Conservation (phyloP, 2,888 invertebrate species). For the Napeogenes inachia region DNA sequence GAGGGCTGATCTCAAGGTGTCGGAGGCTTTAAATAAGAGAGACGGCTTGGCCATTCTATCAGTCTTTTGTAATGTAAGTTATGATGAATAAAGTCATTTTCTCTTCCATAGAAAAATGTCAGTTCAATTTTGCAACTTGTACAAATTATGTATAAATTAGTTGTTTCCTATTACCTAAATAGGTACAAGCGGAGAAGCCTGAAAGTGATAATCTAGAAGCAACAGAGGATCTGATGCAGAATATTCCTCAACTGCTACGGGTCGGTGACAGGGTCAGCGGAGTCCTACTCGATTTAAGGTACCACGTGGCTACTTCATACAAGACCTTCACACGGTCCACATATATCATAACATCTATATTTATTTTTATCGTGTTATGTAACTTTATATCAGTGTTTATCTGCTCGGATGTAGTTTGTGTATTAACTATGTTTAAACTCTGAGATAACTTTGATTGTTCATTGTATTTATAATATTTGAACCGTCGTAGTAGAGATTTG, state of each 20-base stretch:
- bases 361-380: too few species aligned
- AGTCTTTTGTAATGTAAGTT: constrained; percentile 58
- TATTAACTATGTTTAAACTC: too few species aligned
- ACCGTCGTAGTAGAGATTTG: too few species aligned
- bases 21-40: constrained; percentile 44
- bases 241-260: constrained; percentile 46
- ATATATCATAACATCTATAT: too few species aligned
- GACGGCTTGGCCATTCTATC: constrained; percentile 63
- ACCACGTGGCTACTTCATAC: constrained; percentile 21
- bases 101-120: background rate
- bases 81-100: constrained; percentile 1
- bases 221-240: constrained; percentile 46
- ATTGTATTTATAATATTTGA: too few species aligned
- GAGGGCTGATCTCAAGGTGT: constrained; percentile 47
- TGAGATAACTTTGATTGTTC: too few species aligned
- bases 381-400: too few species aligned
- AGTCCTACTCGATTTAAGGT: constrained; percentile 53
- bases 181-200: constrained; percentile 50
- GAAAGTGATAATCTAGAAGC: constrained; percentile 34
- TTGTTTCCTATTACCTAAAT: too few species aligned
- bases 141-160: too few species aligned
- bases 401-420: too few species aligned
- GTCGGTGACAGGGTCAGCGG: constrained; percentile 54
- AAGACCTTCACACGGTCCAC: too few species aligned
- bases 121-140: too few species aligned